These are phyloP conservation scores for Scaptomyza caliginosa DNA, from an alignment of 2,888 invertebrate species.

Conservation along the genomic window DNA sequence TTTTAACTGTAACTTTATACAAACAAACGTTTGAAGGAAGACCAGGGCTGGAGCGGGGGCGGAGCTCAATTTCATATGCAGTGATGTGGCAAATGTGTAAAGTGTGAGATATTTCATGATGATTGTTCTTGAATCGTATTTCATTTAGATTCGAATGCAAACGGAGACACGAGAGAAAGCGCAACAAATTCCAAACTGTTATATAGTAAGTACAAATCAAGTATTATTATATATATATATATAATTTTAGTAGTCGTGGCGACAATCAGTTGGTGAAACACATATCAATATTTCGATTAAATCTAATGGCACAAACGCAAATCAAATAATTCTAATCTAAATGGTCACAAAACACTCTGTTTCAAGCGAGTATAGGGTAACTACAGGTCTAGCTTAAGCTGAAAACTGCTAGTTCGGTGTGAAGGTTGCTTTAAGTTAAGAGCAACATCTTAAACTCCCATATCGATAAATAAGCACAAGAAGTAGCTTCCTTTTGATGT, in stretches of 20 bases:
- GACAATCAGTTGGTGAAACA: neutral
- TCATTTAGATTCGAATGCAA: neutral
- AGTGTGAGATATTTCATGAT: conserved; percentile 32
- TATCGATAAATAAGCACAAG: neutral
- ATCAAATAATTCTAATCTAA: neutral
- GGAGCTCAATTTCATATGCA: conserved; percentile 18
- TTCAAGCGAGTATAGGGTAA: neutral
- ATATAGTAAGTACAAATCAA: conserved; percentile 9
- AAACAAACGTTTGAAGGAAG: neutral
- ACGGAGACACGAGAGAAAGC: neutral
- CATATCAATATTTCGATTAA: neutral
- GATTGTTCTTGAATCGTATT: conserved; percentile 15
- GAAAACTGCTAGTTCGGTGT: too few species aligned
- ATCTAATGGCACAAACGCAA: neutral
- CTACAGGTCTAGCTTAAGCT: neutral
- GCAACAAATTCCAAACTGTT: neutral
- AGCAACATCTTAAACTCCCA: neutral
- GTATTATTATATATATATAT: neutral
- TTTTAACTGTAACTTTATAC: conserved; percentile 7
- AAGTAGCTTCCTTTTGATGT: neutral
- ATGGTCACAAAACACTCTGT: neutral
- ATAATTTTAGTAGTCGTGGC: neutral
- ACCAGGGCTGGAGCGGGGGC: too few species aligned
- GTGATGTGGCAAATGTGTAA: conserved; percentile 45
- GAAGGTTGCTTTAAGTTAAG: too few species aligned